Percentiles rank a stretch among this genome's conserved stretches.
Evolutionary conservation across 2,888 invertebrate genomes (phyloP).

Genomic region (Drosophila quinaria): DNA sequence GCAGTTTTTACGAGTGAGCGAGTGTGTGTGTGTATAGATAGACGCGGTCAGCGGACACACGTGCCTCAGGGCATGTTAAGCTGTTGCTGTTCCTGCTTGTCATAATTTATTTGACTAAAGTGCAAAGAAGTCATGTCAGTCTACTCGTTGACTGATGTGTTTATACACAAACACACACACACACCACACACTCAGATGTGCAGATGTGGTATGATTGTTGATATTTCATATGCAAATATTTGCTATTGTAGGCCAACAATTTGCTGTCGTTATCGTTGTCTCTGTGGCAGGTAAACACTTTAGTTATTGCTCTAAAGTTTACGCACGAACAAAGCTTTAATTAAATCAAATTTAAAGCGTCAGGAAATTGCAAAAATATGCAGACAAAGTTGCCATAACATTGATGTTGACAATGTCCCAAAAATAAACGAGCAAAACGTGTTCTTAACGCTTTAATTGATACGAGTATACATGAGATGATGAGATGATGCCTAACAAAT

Average conservation of each 20-base stretch:
- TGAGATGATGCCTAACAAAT: constrained; percentile 30
- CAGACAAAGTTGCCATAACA: constrained; percentile 41
- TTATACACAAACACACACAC: constrained; percentile 17
- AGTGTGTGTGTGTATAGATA: background rate
- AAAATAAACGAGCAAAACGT: constrained; percentile 68
- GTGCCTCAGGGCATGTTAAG: constrained; percentile 6
- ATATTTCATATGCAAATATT: constrained; percentile 46
- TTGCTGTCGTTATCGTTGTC: constrained; percentile 39
- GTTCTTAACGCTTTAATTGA: constrained; percentile 64
- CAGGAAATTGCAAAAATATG: constrained; percentile 60
- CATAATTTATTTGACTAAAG: constrained; percentile 62
- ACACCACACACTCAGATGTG: background rate
- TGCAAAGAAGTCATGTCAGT: constrained; percentile 39
- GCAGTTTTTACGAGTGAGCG: constrained; percentile 41
- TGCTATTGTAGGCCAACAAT: constrained; percentile 25
- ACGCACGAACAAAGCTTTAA: constrained; percentile 56
- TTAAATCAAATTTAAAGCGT: constrained; percentile 61
- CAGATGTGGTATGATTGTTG: constrained; percentile 17
- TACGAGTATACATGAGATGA: constrained; percentile 36
- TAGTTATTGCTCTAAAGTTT: constrained; percentile 32
- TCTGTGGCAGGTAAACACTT: constrained; percentile 29
- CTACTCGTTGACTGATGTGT: constrained; percentile 30
- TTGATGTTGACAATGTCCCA: constrained; percentile 42
- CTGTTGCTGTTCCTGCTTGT: constrained; percentile 33
- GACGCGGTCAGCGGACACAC: constrained; percentile 11